A percentile compares a stretch with the other conserved stretches of the same genome.
Evolutionary conservation across 2,113 vertebrate species (phyloP).

Genomic region (Hippocampus mohnikei): DNA sequence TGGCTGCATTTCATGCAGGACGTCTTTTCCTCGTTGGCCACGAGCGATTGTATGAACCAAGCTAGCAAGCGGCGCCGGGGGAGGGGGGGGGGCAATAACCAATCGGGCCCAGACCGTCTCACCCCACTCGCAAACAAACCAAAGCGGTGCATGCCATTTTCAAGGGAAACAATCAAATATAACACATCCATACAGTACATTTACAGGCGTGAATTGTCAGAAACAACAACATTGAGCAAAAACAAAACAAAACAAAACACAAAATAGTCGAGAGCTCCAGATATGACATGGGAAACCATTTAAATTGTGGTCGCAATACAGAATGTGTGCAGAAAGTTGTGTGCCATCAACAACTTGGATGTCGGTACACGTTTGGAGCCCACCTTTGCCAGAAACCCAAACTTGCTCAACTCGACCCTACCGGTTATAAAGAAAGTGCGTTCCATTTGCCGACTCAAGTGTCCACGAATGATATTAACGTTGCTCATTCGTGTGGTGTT

Average conservation of each 20-base stretch:
- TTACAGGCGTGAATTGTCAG: slow-evolving; percentile 39
- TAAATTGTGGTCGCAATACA: not conserved
- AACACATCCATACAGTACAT: slow-evolving; percentile 64
- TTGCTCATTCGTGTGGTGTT: not conserved
- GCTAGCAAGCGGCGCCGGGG: too few relatives aligned
- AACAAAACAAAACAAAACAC: not conserved
- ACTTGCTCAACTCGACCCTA: too few relatives aligned
- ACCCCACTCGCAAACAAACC: slow-evolving; percentile 32
- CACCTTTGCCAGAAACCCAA: not conserved
- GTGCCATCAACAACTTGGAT: not conserved
- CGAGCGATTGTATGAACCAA: slow-evolving; percentile 27
- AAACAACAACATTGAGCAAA: slow-evolving; percentile 6
- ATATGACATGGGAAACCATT: not conserved
- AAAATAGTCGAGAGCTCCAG: not conserved
- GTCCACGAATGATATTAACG: not conserved
- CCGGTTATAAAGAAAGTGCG: too few relatives aligned
- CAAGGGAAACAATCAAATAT: slow-evolving; percentile 44
- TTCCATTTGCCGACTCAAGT: not conserved
- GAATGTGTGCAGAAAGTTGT: too few relatives aligned
- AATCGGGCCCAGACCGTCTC: not conserved
- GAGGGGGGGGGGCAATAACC: not conserved
- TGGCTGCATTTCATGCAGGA: slow-evolving; percentile 68
- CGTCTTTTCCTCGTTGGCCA: slow-evolving; percentile 19
- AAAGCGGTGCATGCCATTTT: slow-evolving; percentile 72
- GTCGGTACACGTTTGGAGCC: not conserved